Conservation (phyloP, 2,888 invertebrate species). For the Cataglyphis altisquamis region DNA sequence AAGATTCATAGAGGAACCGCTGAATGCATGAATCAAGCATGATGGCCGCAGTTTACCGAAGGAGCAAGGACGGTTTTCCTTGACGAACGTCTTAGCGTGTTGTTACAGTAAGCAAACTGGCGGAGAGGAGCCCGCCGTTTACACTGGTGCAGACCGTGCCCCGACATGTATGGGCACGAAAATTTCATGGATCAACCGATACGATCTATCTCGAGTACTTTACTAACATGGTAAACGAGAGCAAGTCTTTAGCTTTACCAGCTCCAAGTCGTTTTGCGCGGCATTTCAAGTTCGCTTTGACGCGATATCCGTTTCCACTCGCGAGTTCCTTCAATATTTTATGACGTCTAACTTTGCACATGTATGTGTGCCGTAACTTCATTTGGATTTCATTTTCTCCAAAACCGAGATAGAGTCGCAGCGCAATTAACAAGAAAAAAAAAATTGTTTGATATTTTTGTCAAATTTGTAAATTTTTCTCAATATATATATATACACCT, state of each 20-base stretch:
- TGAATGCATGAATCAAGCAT: conserved; percentile 57
- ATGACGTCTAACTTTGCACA: conserved; percentile 22
- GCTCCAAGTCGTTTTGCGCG: background rate
- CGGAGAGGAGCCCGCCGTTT: conserved; percentile 41
- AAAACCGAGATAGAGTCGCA: background rate
- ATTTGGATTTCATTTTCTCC: conserved; percentile 2
- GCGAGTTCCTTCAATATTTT: conserved; percentile 43
- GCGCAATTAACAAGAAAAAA: background rate
- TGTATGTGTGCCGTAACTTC: background rate
- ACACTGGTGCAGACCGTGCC: conserved; percentile 33
- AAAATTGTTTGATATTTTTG: background rate
- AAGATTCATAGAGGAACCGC: conserved; percentile 10
- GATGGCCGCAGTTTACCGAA: conserved; percentile 57
- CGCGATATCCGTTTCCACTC: conserved; percentile 19
- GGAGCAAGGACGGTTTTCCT: conserved; percentile 43
- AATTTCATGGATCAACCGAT: conserved; percentile 59
- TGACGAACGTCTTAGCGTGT: conserved; percentile 55
- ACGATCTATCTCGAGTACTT: conserved; percentile 41
- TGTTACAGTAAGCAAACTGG: conserved; percentile 57
- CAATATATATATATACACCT: background rate
- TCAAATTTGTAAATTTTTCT: too few relatives aligned
- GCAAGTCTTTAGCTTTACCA: conserved; percentile 32
- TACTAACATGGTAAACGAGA: conserved; percentile 38
- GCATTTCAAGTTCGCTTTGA: conserved; percentile 35
- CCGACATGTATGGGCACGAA: conserved; percentile 32